Evolutionary conservation across 2,113 vertebrate genomes (phyloP), one percentile per base, ranked within the genome.

Genomic region (Thermophis baileyi): DNA sequence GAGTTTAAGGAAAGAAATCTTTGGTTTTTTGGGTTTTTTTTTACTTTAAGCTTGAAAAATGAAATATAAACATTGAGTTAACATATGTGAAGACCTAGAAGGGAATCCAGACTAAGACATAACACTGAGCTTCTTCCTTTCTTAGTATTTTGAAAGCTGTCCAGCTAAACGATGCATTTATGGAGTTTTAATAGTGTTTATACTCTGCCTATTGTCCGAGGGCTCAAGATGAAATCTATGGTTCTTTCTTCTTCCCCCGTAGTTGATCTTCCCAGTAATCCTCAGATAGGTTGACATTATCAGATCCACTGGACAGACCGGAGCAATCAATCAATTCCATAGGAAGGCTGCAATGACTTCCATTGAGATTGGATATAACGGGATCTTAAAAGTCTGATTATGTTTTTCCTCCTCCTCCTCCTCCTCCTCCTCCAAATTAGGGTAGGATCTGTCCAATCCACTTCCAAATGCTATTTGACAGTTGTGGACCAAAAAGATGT

Each of bases 1-100:
- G 24, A 16, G 4, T 60, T 60, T 60, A 27, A 60, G 55, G 55
- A 27, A 57, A 57, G 8, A 96, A 95, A 94, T 95, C 94, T 53
- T 85, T 96, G 95, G 94, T 93, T n/a, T n/a, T n/a, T n/a, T n/a
- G n/a, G n/a, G 51, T 20, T 53, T 5, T 53, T 89, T 91, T 95
- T 63, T 95, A 94, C 90, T 95, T 93, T 57, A n/a, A 85, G 90
- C 51, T 94, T 85, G 40, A 90, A 89, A 91, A 14, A 90, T 44
- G 55, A 51, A 57, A 30, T 0, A 16, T 49, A 60, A 6, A 22
- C 50, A 54, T 0, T 0, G 92, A 91, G 24, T 7, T 57, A 57
- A 57, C 7, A 2, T 57, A 27, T 25, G 22, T 57, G 55, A 57
- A 25, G 2, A 57, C 55, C 55, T 57, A 57, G 55, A 25, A 57